A percentile compares a stretch with the other conserved stretches of the same genome.
Conservation (phyloP, 2,797 vertebrate species). For the Eidolon dupreanum region DNA sequence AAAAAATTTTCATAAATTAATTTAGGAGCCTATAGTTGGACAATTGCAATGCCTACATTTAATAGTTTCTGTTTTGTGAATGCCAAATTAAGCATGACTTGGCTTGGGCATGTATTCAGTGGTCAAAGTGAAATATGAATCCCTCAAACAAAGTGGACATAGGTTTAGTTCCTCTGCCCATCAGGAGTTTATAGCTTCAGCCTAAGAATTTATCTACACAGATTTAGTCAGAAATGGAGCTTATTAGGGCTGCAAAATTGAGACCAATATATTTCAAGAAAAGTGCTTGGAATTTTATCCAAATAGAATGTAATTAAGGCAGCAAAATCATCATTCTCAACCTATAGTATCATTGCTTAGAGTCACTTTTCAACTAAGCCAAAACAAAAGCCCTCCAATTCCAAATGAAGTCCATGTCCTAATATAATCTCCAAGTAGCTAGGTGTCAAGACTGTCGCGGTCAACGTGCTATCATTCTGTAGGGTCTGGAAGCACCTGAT, state of each 20-base stretch:
- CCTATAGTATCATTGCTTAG: neutral
- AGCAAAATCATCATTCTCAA: neutral
- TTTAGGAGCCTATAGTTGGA: neutral
- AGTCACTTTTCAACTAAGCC: neutral
- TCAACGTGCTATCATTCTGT: neutral
- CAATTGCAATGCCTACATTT: neutral
- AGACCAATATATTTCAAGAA: conserved; percentile 46
- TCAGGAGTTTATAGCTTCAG: neutral
- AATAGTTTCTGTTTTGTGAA: conserved; percentile 18
- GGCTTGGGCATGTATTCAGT: neutral
- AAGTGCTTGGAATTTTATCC: conserved; percentile 53
- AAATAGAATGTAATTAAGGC: conserved; percentile 43
- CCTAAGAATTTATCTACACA: neutral
- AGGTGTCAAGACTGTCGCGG: neutral
- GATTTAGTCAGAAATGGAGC: conserved; percentile 5
- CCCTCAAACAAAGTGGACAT: neutral
- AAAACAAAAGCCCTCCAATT: neutral
- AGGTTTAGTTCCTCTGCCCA: neutral
- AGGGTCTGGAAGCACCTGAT: neutral
- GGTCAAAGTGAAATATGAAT: conserved; percentile 23
- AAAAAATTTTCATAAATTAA: conserved; percentile 12
- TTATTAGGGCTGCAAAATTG: neutral
- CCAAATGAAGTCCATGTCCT: neutral
- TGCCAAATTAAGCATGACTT: conserved; percentile 23
- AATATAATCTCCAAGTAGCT: neutral